Evolutionary conservation across 2,797 vertebrate genomes (phyloP), one percentile per base, ranked within the genome.

Genomic region (Benthosema pterotum): DNA sequence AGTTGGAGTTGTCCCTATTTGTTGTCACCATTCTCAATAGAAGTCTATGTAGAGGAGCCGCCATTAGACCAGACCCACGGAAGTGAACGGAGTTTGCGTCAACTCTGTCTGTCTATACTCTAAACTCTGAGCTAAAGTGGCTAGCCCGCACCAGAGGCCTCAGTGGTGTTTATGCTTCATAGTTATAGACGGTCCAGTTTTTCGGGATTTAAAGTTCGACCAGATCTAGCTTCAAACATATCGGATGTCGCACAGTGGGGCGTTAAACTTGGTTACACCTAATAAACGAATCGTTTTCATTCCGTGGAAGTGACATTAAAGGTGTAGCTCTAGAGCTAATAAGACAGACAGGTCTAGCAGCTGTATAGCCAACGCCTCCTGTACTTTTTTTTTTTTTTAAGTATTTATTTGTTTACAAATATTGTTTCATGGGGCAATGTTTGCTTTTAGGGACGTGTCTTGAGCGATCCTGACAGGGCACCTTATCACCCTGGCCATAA

Each of bases 301-400:
- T 2, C 32, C 0, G 32, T 38, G 32, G 32, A 32, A 6, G 25
- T 11, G 46, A 14, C 25, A 32, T 59, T 55, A 38, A n/a, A n/a
- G 6, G 14, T 47, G 42, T 42, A 48, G 56, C 60, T 28, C 32
- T 2, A 9, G 32, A 9, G 8, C 11, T 11, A 25, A 15, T 11
- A n/a, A n/a, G n/a, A n/a, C n/a, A n/a, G n/a, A 8, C 42, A 11
- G 42, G 32, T 9, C 7, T 9, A 38, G 32, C 32, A 38, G 32
- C 28, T 5, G 25, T 25, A 32, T 59, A 74, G 85, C 69, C 83
- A 78, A 84, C 78, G 88, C 77, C 79, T 86, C 60, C 64, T 3
- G 19, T 12, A 8, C 54, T 52, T 55, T n/a, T n/a, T n/a, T n/a
- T n/a, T n/a, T n/a, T n/a, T n/a, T n/a, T 4, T 17, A 57, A 42